Evolutionary conservation across 2,113 vertebrate species (phyloP).

Genomic region (Anarrhichthys ocellatus): DNA sequence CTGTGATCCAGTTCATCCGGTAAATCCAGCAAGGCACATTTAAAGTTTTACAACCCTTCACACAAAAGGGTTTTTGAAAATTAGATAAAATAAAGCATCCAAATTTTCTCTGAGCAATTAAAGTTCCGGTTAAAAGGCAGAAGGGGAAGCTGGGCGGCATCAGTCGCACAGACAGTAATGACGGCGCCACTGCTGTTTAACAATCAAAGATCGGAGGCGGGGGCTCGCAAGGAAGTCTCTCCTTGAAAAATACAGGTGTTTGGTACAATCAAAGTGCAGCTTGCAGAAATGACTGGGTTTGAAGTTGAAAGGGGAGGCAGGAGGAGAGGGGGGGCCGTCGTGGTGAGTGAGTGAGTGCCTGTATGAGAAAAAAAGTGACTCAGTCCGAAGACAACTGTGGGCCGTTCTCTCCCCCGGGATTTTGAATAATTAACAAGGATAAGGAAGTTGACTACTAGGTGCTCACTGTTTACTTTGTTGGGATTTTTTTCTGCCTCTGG

Average conservation of each 20-base stretch:
- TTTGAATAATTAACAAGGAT: slow-evolving; percentile 81
- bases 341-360: slow-evolving; percentile 77
- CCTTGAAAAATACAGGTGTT: slow-evolving; percentile 85
- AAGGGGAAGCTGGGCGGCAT: slow-evolving; percentile 78
- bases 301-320: slow-evolving; percentile 82
- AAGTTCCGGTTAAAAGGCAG: slow-evolving; percentile 78
- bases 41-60: slow-evolving; percentile 50
- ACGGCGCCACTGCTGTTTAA: slow-evolving; percentile 84
- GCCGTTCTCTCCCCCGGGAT: slow-evolving; percentile 73
- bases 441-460: slow-evolving; percentile 76
- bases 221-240: slow-evolving; percentile 82
- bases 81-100: slow-evolving; percentile 72
- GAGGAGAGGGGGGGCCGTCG: slow-evolving; percentile 43
- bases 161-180: slow-evolving; percentile 82
- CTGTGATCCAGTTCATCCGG: slow-evolving; percentile 35
- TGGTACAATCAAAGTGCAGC: slow-evolving; percentile 83
- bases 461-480: slow-evolving; percentile 78
- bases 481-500: slow-evolving; percentile 60
- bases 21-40: slow-evolving; percentile 34
- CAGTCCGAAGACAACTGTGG: slow-evolving; percentile 74
- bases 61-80: slow-evolving; percentile 52
- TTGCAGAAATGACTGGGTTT: slow-evolving; percentile 84
- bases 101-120: slow-evolving; percentile 72
- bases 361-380: slow-evolving; percentile 67
- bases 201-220: slow-evolving; percentile 86